Evolutionary conservation across 2,113 vertebrate species (phyloP), one percentile per base, ranked within the genome.

Genomic region (Hepsetus odoe): DNA sequence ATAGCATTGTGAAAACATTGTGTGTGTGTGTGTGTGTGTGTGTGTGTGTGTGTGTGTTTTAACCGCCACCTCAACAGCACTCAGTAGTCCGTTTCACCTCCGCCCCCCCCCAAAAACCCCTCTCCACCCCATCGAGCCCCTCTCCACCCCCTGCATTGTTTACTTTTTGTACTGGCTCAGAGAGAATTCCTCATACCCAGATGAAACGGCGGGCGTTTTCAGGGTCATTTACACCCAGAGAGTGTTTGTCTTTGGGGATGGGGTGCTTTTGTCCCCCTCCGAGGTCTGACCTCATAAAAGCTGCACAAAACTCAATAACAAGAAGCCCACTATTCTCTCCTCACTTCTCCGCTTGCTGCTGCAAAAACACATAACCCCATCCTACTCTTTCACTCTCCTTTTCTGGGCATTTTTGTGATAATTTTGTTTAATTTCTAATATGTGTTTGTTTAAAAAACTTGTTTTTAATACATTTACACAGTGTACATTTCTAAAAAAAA

Each of bases 201-300:
- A 82, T 80, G 81, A 86, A 80, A 76, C 65, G 71, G 72, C 49
- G 77, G 74, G 65, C n/a, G 62, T 76, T 89, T 88, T 88, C 76
- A 64, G 83, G 76, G 86, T 86, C 78, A 84, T 83, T 85, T 85
- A 72, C 74, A 80, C 61, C 81, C 61, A 53, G 81, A 86, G 75
- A 86, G 79, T 87, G 87, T 90, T 90, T 88, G 84, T 86, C 79
- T 88, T 86, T 84, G 62, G 69, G 73, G 73, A 72, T 44, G 81
- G 67, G 67, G 72, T 69, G 13, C 10, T 79, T 79, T 79, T 44
- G 58, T 56, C 33, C 26, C 33, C 38, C 55, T 75, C 22, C 20
- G 30, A 42, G 74, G 35, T 49, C 84, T 82, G 84, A 88, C 83
- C 84, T 88, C 87, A 86, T 89, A 85, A 89, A 91, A 87, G 58